Evolutionary conservation across 2,888 invertebrate genomes (phyloP), one percentile per base, ranked within the genome.

Genomic region (Drosophila mulleri): DNA sequence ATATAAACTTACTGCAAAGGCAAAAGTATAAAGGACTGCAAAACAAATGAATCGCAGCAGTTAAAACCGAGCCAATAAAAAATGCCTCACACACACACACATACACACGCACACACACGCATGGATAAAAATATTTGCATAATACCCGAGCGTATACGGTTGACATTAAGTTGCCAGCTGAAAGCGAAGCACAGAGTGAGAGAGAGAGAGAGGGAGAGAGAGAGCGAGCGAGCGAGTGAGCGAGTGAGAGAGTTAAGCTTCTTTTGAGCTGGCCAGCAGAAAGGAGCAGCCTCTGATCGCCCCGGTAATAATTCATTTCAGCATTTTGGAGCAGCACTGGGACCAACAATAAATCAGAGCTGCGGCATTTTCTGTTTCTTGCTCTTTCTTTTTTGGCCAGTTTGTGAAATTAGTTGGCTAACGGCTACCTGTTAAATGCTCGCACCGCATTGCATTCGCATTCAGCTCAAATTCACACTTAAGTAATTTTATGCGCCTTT

Each of bases 91-190:
- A 42, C 44, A 26, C 12, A 16, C 6, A 44, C n/a, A n/a, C 2
- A 6, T 3, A 26, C 26, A 26, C 23, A 23, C 23, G 7, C 12
- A 20, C n/a, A 60, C n/a, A 16, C 29, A 62, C 12, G 48, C 37
- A 14, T 29, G 20, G 14, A 23, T 7, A 54, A 12, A 64, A 39
- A 32, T 62, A 79, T 79, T 79, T 79, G 80, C 79, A 79, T 79
- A 79, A 80, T 66, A 67, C 80, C 64, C 62, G 20, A 52, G 47
- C 42, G 67, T 37, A 67, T 59, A 67, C 20, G 56, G 59, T 45
- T 77, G 79, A 79, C 80, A 78, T 67, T 75, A 80, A 80, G 80
- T 78, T 78, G 70, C 64, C 69, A 73, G 70, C n/a, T 70, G 59
- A 77, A 62, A 56, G 39, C 16, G 42, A 26, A 23, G 20, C 37